phyloP scores from a whole-genome alignment of 2,797 vertebrate species.

The Falco cherrug region DNA sequence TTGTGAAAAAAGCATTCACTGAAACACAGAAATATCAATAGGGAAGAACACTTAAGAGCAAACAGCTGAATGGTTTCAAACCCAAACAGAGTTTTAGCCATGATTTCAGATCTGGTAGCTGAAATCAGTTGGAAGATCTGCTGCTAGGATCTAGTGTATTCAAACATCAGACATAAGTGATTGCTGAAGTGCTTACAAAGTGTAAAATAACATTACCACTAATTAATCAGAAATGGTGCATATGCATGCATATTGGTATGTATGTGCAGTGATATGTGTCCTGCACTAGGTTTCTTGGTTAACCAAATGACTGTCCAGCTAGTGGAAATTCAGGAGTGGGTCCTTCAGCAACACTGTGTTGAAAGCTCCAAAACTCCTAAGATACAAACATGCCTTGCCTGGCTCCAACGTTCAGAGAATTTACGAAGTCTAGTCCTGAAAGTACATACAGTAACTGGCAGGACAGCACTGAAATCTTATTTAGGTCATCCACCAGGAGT shows the following conservation, averaged over 20 bases:
- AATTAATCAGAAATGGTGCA: background rate
- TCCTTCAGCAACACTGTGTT: background rate
- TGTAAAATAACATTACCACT: background rate
- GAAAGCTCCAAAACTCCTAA: background rate
- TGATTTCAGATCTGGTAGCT: background rate
- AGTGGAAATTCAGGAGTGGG: background rate
- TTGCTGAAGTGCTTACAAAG: background rate
- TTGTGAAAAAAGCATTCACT: slow-evolving; percentile 40
- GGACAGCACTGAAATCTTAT: background rate
- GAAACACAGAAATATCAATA: slow-evolving; percentile 11
- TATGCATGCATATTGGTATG: too few relatives aligned
- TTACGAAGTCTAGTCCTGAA: background rate
- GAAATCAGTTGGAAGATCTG: background rate
- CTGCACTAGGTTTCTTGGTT: background rate
- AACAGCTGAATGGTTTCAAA: background rate
- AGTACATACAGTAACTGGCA: background rate
- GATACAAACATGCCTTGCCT: background rate
- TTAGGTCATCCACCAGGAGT: background rate
- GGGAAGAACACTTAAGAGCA: background rate
- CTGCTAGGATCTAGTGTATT: background rate
- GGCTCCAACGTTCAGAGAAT: background rate
- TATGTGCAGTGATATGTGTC: background rate
- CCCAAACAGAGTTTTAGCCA: background rate
- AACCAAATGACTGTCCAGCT: rapidly evolving
- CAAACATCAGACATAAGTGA: background rate